phyloP scores from a whole-genome alignment of 2,797 vertebrate genomes.

The Sebastolobus altivelis region DNA sequence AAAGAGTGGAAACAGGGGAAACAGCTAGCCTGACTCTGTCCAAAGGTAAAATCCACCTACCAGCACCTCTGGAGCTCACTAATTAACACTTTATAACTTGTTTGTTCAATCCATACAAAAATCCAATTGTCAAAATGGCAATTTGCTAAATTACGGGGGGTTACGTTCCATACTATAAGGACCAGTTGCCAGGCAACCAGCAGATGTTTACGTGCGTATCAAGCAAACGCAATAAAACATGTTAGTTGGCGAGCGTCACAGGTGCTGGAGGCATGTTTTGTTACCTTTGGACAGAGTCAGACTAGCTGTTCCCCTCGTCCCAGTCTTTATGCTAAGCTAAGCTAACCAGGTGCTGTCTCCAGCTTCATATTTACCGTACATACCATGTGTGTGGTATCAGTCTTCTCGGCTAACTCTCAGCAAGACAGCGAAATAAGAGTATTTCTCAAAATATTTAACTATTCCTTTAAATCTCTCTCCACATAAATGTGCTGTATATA shows the following conservation, averaged over 20 bases:
- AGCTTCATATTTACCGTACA: background rate
- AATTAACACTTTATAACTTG: background rate
- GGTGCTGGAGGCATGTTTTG: background rate
- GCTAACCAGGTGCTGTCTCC: slow-evolving; percentile 3
- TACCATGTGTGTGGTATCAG: background rate
- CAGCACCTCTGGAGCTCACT: background rate
- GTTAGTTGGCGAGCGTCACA: background rate
- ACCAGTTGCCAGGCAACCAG: background rate
- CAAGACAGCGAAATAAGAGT: background rate
- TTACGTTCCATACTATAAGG: background rate
- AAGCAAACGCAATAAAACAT: background rate
- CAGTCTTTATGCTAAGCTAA: slow-evolving; percentile 22
- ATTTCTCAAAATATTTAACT: background rate
- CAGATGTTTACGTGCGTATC: background rate
- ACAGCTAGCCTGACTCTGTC: background rate
- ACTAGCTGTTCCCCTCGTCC: background rate
- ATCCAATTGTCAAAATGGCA: background rate
- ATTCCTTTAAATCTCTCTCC: background rate
- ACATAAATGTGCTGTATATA: slow-evolving; percentile 6
- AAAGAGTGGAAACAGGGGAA: background rate
- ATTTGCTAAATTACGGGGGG: background rate
- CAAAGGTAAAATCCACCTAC: background rate
- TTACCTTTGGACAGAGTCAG: background rate
- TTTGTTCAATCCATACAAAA: background rate
- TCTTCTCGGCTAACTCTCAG: background rate